These are phyloP conservation scores for Troides aeacus DNA, from an alignment of 2,888 invertebrate genomes.

Conservation along the genomic window DNA sequence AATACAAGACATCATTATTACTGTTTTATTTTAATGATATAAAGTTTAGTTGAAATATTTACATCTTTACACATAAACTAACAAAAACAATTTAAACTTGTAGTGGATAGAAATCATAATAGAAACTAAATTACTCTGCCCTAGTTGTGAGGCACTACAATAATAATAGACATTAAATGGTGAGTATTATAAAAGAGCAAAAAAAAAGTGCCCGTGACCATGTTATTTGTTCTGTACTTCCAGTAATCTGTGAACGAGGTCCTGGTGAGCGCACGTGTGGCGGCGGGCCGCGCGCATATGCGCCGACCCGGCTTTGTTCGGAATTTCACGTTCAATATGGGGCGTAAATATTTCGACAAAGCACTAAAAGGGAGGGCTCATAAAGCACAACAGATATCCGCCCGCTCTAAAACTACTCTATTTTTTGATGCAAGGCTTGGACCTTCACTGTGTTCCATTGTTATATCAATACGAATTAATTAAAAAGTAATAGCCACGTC, in stretches of 20 bases:
- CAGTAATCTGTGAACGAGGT: constrained; percentile 49
- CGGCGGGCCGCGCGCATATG: constrained; percentile 52
- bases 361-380: constrained; percentile 67
- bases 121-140: background rate
- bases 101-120: background rate
- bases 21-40: too few species aligned
- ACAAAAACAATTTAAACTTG: background rate
- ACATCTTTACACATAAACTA: background rate
- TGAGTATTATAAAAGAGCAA: constrained; percentile 28
- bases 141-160: constrained; percentile 1
- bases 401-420: constrained; percentile 37
- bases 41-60: too few species aligned
- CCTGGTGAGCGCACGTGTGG: constrained; percentile 63
- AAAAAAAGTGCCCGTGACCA: constrained; percentile 45
- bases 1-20: too few species aligned
- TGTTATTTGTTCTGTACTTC: constrained; percentile 57
- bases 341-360: constrained; percentile 78
- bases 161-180: constrained; percentile 20
- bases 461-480: constrained; percentile 2
- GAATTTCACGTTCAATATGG: constrained; percentile 75
- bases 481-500: background rate
- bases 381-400: constrained; percentile 61
- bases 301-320: constrained; percentile 63
- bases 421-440: constrained; percentile 18
- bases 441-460: constrained; percentile 9